A percentile compares a stretch with the other conserved stretches of the same genome.
Evolutionary conservation across 1,140 invertebrate species (phyloP).

Genomic region (Saxidomus purpurata): DNA sequence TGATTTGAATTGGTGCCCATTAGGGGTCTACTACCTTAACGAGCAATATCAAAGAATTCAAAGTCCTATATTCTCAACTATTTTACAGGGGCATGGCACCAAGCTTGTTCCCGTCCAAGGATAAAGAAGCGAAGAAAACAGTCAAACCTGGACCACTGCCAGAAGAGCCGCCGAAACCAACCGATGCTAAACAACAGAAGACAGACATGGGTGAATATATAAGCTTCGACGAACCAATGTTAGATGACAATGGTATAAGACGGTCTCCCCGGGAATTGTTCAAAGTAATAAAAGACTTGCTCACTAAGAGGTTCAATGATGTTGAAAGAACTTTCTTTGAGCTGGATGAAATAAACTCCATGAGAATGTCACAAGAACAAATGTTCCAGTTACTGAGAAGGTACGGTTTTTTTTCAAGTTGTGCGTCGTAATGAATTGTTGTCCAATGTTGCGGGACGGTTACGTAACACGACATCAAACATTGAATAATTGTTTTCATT

Average conservation of each 20-base stretch:
- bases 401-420: conserved; percentile 73
- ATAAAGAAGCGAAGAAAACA: conserved; percentile 23
- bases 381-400: conserved; percentile 84
- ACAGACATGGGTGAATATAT: conserved; percentile 58
- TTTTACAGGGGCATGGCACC: conserved; percentile 79
- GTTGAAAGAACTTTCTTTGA: conserved; percentile 83
- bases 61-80: neutral
- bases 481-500: too few species aligned
- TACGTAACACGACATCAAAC: too few species aligned
- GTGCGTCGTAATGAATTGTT: too few species aligned
- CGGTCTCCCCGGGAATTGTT: conserved; percentile 80
- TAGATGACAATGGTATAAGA: conserved; percentile 68
- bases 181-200: conserved; percentile 27
- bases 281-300: conserved; percentile 81
- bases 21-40: too few species aligned
- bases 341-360: conserved; percentile 83
- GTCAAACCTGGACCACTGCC: conserved; percentile 53
- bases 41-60: too few species aligned
- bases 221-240: conserved; percentile 63
- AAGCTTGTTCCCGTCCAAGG: conserved; percentile 76
- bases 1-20: too few species aligned
- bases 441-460: too few species aligned
- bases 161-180: conserved; percentile 7
- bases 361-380: conserved; percentile 83
- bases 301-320: conserved; percentile 81